phyloP scores from a whole-genome alignment of 2,113 vertebrate genomes.

The Percina caprodes region DNA sequence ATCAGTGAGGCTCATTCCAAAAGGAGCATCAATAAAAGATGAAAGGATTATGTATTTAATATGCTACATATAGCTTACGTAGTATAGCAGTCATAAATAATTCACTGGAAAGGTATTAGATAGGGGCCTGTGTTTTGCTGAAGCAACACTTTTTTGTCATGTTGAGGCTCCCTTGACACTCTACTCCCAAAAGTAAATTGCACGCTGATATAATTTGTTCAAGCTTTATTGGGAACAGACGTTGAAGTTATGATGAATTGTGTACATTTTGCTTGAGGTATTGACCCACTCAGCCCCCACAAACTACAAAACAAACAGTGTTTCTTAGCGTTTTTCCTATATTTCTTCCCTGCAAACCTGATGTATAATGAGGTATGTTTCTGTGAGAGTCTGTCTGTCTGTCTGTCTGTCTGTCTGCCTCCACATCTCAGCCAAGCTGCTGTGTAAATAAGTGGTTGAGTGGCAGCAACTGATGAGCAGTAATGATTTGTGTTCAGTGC shows the following conservation, averaged over 20 bases:
- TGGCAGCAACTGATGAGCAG: slow-evolving; percentile 77
- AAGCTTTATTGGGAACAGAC: slow-evolving; percentile 27
- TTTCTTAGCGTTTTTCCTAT: background rate
- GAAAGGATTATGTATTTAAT: slow-evolving; percentile 71
- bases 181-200: slow-evolving; percentile 10
- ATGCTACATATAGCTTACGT: slow-evolving; percentile 66
- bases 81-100: slow-evolving; percentile 70
- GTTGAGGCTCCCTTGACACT: slow-evolving; percentile 25
- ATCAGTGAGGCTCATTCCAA: slow-evolving; percentile 36
- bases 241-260: slow-evolving; percentile 42
- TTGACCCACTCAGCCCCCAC: slow-evolving; percentile 12
- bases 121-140: slow-evolving; percentile 43
- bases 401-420: background rate
- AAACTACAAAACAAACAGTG: slow-evolving; percentile 22
- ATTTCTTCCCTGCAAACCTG: slow-evolving; percentile 7
- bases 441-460: slow-evolving; percentile 73
- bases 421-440: slow-evolving; percentile 42
- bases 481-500: slow-evolving; percentile 80
- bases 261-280: slow-evolving; percentile 9
- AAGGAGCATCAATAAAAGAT: slow-evolving; percentile 69
- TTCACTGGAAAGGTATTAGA: slow-evolving; percentile 61
- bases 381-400: background rate
- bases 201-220: slow-evolving; percentile 6
- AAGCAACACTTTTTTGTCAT: slow-evolving; percentile 60
- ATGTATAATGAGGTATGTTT: slow-evolving; percentile 50